phyloP scores from a whole-genome alignment of 1,140 invertebrate genomes.

The Psix sp. region DNA sequence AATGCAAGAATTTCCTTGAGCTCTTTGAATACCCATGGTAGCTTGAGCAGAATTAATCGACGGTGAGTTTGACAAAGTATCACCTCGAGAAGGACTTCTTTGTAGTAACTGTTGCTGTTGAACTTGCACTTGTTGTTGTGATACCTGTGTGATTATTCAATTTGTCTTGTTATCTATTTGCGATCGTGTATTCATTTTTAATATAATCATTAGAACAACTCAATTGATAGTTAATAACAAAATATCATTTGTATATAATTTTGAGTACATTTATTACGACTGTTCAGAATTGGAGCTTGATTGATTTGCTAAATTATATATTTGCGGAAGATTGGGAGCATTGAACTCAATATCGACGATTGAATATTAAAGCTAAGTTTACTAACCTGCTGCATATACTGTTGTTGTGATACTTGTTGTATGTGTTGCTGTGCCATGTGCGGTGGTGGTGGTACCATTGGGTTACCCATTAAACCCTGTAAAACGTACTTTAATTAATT shows the following conservation, averaged over 20 bases:
- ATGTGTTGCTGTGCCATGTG: constrained; percentile 66
- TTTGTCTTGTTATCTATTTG: too few relatives aligned
- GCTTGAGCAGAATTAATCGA: constrained; percentile 68
- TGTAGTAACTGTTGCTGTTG: constrained; percentile 72
- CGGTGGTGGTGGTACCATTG: constrained; percentile 69
- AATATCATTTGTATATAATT: too few relatives aligned
- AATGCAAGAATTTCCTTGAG: constrained; percentile 84
- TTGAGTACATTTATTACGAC: too few relatives aligned
- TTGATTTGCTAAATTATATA: too few relatives aligned
- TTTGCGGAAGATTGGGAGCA: too few relatives aligned
- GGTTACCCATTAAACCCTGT: constrained; percentile 72
- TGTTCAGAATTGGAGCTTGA: too few relatives aligned
- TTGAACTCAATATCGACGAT: too few relatives aligned
- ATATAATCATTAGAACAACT: too few relatives aligned
- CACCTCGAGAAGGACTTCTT: constrained; percentile 71
- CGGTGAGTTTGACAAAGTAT: constrained; percentile 69
- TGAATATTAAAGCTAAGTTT: constrained; percentile 38
- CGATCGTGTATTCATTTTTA: too few relatives aligned
- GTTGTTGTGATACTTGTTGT: constrained; percentile 64
- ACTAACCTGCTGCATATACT: constrained; percentile 76
- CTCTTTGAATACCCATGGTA: constrained; percentile 75
- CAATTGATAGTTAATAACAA: too few relatives aligned
- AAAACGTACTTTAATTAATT: constrained; percentile 12
- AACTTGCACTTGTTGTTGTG: constrained; percentile 72
- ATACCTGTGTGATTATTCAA: too few relatives aligned